Conservation (phyloP, 2,888 invertebrate species). For the Eumacrocentrus americanus region DNA sequence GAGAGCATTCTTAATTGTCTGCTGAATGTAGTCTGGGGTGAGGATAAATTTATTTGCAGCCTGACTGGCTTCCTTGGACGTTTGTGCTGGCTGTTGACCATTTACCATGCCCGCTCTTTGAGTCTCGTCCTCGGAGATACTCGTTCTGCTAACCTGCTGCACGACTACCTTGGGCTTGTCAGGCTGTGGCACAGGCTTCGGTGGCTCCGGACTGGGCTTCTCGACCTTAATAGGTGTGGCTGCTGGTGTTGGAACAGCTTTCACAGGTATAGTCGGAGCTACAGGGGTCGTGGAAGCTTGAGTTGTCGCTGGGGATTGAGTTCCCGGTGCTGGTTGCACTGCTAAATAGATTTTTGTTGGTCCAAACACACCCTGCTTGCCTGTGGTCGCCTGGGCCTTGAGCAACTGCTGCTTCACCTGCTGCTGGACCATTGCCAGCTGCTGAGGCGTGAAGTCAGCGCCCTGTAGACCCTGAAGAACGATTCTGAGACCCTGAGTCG, state of each 20-base stretch:
- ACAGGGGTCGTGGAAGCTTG: constrained; percentile 40
- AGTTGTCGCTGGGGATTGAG: constrained; percentile 64
- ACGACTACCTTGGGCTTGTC: constrained; percentile 58
- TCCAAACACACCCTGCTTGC: constrained; percentile 83
- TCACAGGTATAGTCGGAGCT: constrained; percentile 32
- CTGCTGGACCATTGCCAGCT: constrained; percentile 81
- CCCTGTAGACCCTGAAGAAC: constrained; percentile 85
- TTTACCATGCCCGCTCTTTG: constrained; percentile 51
- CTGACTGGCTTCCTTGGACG: constrained; percentile 51
- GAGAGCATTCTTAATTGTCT: constrained; percentile 91
- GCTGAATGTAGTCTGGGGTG: constrained; percentile 91
- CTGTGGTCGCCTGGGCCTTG: constrained; percentile 87
- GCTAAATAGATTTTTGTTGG: constrained; percentile 87
- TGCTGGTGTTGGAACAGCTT: constrained; percentile 37
- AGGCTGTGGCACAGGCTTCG: constrained; percentile 35
- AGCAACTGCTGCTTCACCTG: constrained; percentile 88
- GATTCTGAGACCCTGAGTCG: constrained; percentile 83
- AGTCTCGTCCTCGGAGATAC: constrained; percentile 47
- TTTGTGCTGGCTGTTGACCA: constrained; percentile 57
- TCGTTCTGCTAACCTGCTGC: constrained; percentile 54
- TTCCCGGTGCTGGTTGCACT: constrained; percentile 72
- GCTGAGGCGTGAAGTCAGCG: constrained; percentile 81
- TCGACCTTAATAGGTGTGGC: constrained; percentile 34
- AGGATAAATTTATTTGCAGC: constrained; percentile 76
- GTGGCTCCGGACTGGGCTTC: constrained; percentile 28